These are phyloP conservation scores for Macrophya annulata DNA, from an alignment of 2,888 invertebrate genomes.

Conservation along the genomic window DNA sequence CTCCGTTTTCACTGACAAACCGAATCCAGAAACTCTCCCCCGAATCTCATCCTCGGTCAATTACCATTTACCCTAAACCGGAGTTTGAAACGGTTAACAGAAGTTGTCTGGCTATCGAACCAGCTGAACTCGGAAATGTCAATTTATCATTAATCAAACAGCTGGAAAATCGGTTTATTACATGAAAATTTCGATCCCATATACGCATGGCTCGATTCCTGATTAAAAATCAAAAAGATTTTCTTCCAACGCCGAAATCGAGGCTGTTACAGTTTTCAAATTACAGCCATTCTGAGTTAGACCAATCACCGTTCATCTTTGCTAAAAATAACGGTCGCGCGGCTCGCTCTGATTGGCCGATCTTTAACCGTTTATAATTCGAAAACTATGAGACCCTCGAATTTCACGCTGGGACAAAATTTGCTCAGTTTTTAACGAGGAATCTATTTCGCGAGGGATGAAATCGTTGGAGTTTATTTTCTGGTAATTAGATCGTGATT, in stretches of 20 bases:
- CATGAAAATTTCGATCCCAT: background rate
- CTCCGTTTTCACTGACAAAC: constrained; percentile 25
- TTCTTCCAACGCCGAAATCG: background rate
- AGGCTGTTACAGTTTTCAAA: background rate
- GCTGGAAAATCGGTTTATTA: background rate
- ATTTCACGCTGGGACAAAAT: background rate
- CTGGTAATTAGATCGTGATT: background rate
- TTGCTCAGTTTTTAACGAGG: background rate
- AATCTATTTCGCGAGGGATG: background rate
- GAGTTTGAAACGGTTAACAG: background rate
- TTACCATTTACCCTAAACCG: constrained; percentile 5
- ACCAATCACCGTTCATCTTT: background rate
- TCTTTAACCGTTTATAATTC: background rate
- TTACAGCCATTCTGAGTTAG: background rate
- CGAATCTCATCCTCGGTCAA: constrained; percentile 1
- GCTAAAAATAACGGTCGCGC: background rate
- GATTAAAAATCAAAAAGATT: background rate
- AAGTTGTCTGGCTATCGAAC: background rate
- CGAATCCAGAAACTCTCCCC: constrained; percentile 23
- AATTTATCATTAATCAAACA: background rate
- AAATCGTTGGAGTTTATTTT: background rate
- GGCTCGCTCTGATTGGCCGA: background rate
- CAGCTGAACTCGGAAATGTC: background rate
- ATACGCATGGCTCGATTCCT: background rate
- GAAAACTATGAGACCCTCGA: background rate